Percentiles rank a stretch among this genome's conserved stretches.
These are phyloP conservation scores for Andricus grossulariae DNA, from an alignment of 1,140 invertebrate species.

Conservation along the genomic window DNA sequence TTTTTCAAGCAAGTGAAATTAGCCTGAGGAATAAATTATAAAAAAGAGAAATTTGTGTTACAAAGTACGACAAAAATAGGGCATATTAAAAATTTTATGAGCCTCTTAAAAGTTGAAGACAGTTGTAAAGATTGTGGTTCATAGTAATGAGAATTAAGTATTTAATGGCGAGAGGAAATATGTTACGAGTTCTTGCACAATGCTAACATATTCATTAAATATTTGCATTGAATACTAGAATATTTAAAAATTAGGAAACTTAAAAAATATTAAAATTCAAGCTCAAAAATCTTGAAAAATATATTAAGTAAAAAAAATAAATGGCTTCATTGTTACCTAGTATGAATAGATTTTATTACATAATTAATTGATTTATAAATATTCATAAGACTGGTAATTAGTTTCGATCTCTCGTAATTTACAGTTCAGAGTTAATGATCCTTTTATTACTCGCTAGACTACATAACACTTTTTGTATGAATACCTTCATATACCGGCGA, in stretches of 20 bases:
- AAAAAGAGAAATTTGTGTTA: neutral
- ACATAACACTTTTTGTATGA: neutral
- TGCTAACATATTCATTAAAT: too few species aligned
- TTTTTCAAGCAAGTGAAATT: neutral
- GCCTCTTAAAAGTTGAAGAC: neutral
- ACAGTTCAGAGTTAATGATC: neutral
- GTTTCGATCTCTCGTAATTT: neutral
- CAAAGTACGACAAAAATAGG: neutral
- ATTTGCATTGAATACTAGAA: too few species aligned
- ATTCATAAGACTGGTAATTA: too few species aligned
- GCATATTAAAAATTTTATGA: neutral
- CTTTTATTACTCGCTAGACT: neutral
- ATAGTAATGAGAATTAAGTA: slow-evolving; percentile 10
- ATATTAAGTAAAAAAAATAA: too few species aligned
- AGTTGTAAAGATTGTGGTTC: neutral
- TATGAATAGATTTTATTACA: too few species aligned
- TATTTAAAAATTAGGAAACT: too few species aligned
- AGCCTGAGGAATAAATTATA: neutral
- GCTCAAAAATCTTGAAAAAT: too few species aligned
- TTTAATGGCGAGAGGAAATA: neutral
- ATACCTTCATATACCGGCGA: neutral
- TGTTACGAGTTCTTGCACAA: neutral
- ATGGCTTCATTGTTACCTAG: too few species aligned
- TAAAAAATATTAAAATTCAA: too few species aligned
- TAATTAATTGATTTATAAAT: too few species aligned